Conservation (phyloP, 37 sponge, comb jelly and placozoan species). For the Cladorhizidae sp. region DNA sequence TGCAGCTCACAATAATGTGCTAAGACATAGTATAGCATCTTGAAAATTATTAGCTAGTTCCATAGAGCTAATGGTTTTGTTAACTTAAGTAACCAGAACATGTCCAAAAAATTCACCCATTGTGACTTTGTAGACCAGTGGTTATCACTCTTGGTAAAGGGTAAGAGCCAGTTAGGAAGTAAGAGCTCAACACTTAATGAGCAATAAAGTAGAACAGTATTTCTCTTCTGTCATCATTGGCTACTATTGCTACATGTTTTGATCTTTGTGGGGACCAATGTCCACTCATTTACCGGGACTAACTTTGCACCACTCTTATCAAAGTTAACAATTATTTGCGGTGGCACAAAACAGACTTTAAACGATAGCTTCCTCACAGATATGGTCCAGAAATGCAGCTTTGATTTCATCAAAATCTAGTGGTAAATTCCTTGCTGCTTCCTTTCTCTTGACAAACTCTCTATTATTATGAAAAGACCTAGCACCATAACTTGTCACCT, state of each 20-base stretch:
- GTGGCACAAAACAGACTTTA: not conserved
- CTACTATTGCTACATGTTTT: slow-evolving; percentile 14
- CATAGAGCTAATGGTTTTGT: not conserved
- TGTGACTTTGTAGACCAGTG: not conserved
- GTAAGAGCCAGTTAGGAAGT: too few relatives aligned
- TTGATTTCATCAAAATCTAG: slow-evolving; percentile 18
- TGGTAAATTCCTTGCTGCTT: slow-evolving; percentile 13
- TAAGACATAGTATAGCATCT: not conserved
- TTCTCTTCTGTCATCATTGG: slow-evolving; percentile 28
- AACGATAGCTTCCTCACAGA: not conserved
- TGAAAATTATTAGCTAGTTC: not conserved
- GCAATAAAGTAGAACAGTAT: slow-evolving; percentile 1
- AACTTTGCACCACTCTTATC: slow-evolving; percentile 34
- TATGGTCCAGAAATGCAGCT: slow-evolving; percentile 7
- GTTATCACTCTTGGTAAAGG: not conserved
- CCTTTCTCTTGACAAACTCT: slow-evolving; percentile 28
- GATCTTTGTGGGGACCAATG: slow-evolving; percentile 15
- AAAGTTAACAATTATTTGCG: slow-evolving; percentile 10
- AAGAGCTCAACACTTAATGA: not conserved
- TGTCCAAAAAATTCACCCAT: not conserved
- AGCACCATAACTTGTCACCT: slow-evolving; percentile 21
- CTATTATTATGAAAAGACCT: not conserved
- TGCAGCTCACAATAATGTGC: not conserved
- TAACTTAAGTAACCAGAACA: not conserved
- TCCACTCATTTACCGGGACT: slow-evolving; percentile 17